phyloP scores from a whole-genome alignment of 2,797 vertebrate genomes.

The Lycodopsis pacificus region DNA sequence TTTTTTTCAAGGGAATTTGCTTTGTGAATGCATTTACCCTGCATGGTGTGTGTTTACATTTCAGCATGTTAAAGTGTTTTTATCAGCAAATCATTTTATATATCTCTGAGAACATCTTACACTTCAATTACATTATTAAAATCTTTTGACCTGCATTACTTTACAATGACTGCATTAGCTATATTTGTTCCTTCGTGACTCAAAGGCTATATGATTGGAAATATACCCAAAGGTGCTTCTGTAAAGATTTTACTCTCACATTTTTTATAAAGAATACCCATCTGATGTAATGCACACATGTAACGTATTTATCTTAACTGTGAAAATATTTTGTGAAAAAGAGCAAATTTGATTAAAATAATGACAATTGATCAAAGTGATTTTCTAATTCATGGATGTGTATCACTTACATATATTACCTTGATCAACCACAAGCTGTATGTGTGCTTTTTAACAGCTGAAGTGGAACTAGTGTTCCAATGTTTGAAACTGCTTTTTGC shows the following conservation, averaged over 20 bases:
- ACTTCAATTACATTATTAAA: constrained; percentile 38
- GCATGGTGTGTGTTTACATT: constrained; percentile 68
- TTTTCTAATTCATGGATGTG: constrained; percentile 45
- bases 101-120: constrained; percentile 33
- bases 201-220: constrained; percentile 29
- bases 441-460: constrained; percentile 58
- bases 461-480: constrained; percentile 38
- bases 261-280: constrained; percentile 40
- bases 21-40: constrained; percentile 26
- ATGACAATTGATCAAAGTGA: constrained; percentile 57
- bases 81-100: constrained; percentile 45
- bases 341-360: constrained; percentile 76
- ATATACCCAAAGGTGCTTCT: constrained; percentile 63
- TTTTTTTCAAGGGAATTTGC: constrained; percentile 37
- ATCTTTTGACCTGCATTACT: constrained; percentile 20
- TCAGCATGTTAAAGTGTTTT: constrained; percentile 47
- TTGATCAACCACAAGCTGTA: constrained; percentile 78
- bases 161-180: constrained; percentile 16
- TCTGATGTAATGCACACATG: constrained; percentile 67
- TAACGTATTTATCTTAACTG: constrained; percentile 85
- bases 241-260: constrained; percentile 44
- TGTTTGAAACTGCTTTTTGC: constrained; percentile 64
- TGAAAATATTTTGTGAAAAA: constrained; percentile 79
- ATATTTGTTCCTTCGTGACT: constrained; percentile 38
- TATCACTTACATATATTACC: background rate